phyloP scores from a whole-genome alignment of 2,797 vertebrate genomes.

The Acanthopagrus latus region DNA sequence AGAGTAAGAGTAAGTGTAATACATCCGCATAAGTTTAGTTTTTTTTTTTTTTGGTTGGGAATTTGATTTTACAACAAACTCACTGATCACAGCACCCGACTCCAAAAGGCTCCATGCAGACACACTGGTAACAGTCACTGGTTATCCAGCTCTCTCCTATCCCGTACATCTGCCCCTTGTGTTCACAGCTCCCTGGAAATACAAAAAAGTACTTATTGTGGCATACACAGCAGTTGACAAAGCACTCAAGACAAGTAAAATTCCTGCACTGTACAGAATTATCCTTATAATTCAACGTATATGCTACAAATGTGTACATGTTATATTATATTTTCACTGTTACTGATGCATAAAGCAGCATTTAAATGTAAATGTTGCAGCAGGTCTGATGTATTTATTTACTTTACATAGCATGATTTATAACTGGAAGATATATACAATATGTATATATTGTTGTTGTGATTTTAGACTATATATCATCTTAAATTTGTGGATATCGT shows the following conservation, averaged over 20 bases:
- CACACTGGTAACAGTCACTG: conserved; percentile 82
- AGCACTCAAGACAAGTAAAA: neutral
- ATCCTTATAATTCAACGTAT: neutral
- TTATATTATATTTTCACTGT: conserved; percentile 2
- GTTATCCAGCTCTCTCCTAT: conserved; percentile 86
- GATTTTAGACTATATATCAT: no score
- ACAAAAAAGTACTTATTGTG: neutral
- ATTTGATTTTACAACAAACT: conserved; percentile 54
- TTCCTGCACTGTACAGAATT: neutral
- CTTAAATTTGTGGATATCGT: no score
- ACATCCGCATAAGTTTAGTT: neutral
- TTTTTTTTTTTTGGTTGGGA: neutral
- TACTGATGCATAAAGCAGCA: neutral
- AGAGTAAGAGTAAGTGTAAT: neutral
- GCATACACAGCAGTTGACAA: neutral
- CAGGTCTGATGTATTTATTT: neutral
- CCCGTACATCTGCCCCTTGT: conserved; percentile 78
- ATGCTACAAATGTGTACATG: neutral
- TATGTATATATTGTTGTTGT: no score
- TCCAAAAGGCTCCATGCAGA: conserved; percentile 88
- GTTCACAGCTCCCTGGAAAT: conserved; percentile 81
- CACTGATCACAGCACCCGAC: conserved; percentile 87
- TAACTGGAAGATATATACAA: no score
- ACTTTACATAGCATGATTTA: neutral
- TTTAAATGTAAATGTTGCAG: neutral